Conservation (phyloP, 2,888 invertebrate genomes). For the Lycia hirtaria region DNA sequence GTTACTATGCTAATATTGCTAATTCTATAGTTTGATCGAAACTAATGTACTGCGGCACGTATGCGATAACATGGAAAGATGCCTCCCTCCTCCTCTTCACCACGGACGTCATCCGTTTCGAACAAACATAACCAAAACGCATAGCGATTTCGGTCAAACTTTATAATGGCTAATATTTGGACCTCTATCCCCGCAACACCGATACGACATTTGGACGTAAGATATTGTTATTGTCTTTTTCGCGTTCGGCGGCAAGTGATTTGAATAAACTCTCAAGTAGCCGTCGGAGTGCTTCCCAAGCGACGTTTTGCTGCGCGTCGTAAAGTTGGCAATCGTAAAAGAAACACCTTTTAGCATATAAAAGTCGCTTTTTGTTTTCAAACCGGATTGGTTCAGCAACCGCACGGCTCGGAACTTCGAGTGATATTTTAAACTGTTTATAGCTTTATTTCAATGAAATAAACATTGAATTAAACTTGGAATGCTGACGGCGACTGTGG, state of each 20-base stretch:
- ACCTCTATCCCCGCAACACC: slow-evolving; percentile 3
- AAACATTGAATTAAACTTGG: slow-evolving; percentile 30
- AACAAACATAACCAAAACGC: too few relatives aligned
- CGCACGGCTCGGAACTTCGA: slow-evolving; percentile 27
- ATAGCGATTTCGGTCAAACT: too few relatives aligned
- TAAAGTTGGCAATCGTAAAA: slow-evolving; percentile 75
- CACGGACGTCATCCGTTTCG: too few relatives aligned
- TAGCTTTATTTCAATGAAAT: slow-evolving; percentile 45
- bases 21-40: too few relatives aligned
- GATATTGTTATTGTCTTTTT: slow-evolving; percentile 55
- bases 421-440: slow-evolving; percentile 41
- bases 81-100: too few relatives aligned
- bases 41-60: too few relatives aligned
- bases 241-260: slow-evolving; percentile 61
- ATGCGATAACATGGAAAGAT: too few relatives aligned
- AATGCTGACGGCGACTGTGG: slow-evolving; percentile 3
- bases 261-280: slow-evolving; percentile 79
- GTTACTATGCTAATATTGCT: too few relatives aligned
- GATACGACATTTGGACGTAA: slow-evolving; percentile 44
- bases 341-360: slow-evolving; percentile 72
- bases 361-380: slow-evolving; percentile 52
- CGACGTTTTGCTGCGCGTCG: slow-evolving; percentile 59
- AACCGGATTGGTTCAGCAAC: slow-evolving; percentile 52
- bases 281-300: slow-evolving; percentile 53
- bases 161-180: not conserved